phyloP scores from a whole-genome alignment of 2,797 vertebrate species.

The Enteromius radiatus region DNA sequence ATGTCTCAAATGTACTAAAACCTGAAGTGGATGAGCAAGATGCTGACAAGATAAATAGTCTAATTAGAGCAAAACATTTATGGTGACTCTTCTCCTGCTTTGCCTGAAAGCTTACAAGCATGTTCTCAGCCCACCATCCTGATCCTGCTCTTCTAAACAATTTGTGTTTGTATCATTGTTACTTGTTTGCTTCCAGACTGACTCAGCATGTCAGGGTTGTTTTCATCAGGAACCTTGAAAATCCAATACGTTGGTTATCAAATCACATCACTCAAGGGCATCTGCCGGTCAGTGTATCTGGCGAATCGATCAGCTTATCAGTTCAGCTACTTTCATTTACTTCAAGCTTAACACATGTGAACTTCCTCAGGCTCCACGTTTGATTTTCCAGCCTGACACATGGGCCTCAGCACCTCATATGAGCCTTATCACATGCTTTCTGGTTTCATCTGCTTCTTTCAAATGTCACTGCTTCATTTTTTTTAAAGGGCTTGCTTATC shows the following conservation, averaged over 20 bases:
- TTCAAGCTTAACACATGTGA: constrained; percentile 58
- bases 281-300: constrained; percentile 67
- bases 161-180: constrained; percentile 26
- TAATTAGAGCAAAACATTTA: background rate
- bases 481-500: constrained; percentile 1
- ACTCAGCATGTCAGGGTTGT: constrained; percentile 46
- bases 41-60: background rate
- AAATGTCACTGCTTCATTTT: constrained; percentile 45
- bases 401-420: background rate
- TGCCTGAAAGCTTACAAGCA: background rate
- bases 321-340: constrained; percentile 58
- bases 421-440: constrained; percentile 49
- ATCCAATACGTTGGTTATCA: constrained; percentile 53
- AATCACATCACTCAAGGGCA: constrained; percentile 65
- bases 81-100: background rate
- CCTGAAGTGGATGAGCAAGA: background rate
- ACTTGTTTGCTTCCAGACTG: constrained; percentile 36
- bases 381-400: constrained; percentile 48
- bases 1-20: background rate
- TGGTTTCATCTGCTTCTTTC: constrained; percentile 50
- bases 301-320: constrained; percentile 68
- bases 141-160: background rate
- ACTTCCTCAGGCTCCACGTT: constrained; percentile 51
- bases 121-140: background rate
- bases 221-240: constrained; percentile 50